Evolutionary conservation across 2,888 invertebrate species (phyloP).

Genomic region (Molanna angustata): DNA sequence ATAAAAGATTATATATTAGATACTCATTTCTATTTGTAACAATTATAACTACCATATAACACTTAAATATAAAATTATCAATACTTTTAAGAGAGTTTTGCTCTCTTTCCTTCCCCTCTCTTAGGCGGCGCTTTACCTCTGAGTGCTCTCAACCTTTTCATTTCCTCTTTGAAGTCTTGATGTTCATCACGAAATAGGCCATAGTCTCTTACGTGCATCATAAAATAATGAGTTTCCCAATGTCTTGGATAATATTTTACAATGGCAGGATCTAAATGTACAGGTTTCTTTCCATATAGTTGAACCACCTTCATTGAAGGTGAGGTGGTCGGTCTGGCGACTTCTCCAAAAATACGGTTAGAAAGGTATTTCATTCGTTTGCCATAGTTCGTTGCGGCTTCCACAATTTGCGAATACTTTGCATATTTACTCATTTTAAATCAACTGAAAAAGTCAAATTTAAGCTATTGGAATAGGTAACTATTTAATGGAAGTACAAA

Average conservation of each 20-base stretch:
- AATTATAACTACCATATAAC: too few species aligned
- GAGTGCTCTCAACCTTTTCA: constrained; percentile 69
- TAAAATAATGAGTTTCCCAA: constrained; percentile 69
- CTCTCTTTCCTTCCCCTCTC: constrained; percentile 48
- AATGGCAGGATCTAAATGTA: constrained; percentile 68
- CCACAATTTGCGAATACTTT: constrained; percentile 68
- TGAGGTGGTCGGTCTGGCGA: constrained; percentile 68
- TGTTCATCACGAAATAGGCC: constrained; percentile 87
- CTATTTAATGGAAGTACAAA: too few species aligned
- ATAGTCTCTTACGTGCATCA: constrained; percentile 69
- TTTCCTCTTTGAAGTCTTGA: constrained; percentile 85
- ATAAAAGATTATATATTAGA: too few species aligned
- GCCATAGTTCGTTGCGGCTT: constrained; percentile 75
- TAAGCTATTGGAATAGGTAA: too few species aligned
- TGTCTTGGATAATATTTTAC: constrained; percentile 86
- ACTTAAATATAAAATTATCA: too few species aligned
- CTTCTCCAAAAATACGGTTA: constrained; percentile 86
- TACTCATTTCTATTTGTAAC: too few species aligned
- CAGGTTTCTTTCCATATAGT: constrained; percentile 72
- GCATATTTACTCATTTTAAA: constrained; percentile 60
- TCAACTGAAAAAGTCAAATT: too few species aligned
- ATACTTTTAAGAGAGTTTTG: not conserved
- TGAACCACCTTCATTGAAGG: constrained; percentile 80
- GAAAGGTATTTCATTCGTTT: constrained; percentile 82
- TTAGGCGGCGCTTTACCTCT: constrained; percentile 70